Percentiles rank a stretch among this genome's conserved stretches.
phyloP scores from a whole-genome alignment of 2,113 vertebrate species.

The Macroglossus sobrinus region DNA sequence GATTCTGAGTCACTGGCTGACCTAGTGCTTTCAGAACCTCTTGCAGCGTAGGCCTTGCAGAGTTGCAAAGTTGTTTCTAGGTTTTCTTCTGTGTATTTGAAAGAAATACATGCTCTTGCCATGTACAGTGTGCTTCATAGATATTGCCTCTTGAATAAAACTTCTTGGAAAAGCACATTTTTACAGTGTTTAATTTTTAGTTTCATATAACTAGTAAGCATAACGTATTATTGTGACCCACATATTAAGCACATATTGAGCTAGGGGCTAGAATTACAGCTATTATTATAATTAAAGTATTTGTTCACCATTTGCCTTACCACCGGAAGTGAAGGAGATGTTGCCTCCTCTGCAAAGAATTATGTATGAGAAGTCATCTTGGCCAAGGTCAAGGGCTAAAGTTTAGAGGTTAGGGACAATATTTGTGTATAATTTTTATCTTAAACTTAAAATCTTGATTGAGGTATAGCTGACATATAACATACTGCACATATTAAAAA shows the following conservation, averaged over 20 bases:
- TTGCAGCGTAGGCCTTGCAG: neutral
- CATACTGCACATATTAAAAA: neutral
- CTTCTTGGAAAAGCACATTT: neutral
- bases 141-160: neutral
- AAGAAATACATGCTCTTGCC: neutral
- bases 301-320: neutral
- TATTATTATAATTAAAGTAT: neutral
- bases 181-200: neutral
- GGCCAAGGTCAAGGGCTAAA: neutral
- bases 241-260: neutral
- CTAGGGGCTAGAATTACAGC: neutral
- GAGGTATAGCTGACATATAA: neutral
- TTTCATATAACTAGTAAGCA: neutral
- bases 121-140: neutral
- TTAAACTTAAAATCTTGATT: neutral
- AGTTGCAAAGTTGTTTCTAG: neutral
- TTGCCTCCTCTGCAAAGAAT: neutral
- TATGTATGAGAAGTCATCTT: neutral
- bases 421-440: neutral
- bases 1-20: neutral
- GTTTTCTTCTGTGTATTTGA: neutral
- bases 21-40: neutral
- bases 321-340: neutral
- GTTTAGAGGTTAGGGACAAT: neutral
- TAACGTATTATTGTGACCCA: neutral